Evolutionary conservation across 2,113 vertebrate genomes (phyloP), one percentile per base, ranked within the genome.

Genomic region (Silurus meridionalis): DNA sequence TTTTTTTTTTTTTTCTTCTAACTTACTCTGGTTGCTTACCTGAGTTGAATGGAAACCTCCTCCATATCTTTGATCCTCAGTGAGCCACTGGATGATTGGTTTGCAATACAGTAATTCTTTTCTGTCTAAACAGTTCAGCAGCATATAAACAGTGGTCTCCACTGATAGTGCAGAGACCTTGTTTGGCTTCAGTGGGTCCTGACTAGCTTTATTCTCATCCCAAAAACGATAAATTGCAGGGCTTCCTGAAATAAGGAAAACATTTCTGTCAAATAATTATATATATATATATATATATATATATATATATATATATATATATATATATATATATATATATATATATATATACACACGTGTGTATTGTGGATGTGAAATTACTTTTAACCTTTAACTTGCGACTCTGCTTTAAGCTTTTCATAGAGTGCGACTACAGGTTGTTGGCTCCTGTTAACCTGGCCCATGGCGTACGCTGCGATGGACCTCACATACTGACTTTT

Each of bases 51-150:
- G 94, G 93, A 97, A 96, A 21, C 96, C 97, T 10, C 96, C 95
- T 72, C 97, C 97, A 0, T 97, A 93, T 83, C 96, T 94, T 90
- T 99, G 97, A 23, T 98, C 95, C 89, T 98, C 96, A 3, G 96
- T 96, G 72, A 99, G 90, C 98, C 98, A 99, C 19, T 82, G 92
- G 86, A 99, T 80, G 83, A 99, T 93, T 0, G 97, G 96, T 60
- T 94, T 95, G 17, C 92, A 94, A 17, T 99, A 98, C 0, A 0
- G 48, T 7, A 92, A 87, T 1, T 96, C 92, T 46, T 95, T 96
- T 90, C 94, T 92, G 0, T 89, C 91, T 89, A 99, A 86, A 58
- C 90, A 0, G 0, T 95, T 94, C 53, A 99, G 95, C 87, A 98
- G 88, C 66, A 95, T 93, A 5, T 98, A 99, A 0, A 95, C 95